Evolutionary conservation across 2,888 invertebrate species (phyloP), one percentile per base, ranked within the genome.

Genomic region (Hydropsyche betteni): DNA sequence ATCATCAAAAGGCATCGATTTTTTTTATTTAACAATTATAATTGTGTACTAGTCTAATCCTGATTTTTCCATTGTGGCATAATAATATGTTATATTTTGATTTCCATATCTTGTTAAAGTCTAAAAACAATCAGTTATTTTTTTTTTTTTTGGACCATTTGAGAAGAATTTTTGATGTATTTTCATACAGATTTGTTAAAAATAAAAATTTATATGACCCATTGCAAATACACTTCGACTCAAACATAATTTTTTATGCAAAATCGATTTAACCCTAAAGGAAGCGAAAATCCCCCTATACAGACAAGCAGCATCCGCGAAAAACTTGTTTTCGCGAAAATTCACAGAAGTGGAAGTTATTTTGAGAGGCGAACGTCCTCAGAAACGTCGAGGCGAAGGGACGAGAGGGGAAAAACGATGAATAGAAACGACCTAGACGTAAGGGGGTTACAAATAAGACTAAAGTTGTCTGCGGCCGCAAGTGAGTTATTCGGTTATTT

Each of bases 401-500:
- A 44, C 7, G 6, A 8, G 44, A 44, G 44, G 44, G 44, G 44
- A 8, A 44, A 44, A 44, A 10, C 44, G 44, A 44, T 44, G 44
- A 44, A 44, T 44, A 44, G 44, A 44, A 44, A 44, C 44, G 44
- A 44, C 44, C 44, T 44, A 44, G 55, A 55, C 55, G n/a, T 7
- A 64, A 44, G 44, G 44, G 44, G 44, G 44, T 44, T 44, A 44
- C 44, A 44, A 44, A 44, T 44, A 44, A 44, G 44, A 44, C 44
- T 44, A 44, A 36, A 64, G 64, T 64, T 64, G 34, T 64, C 38
- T 53, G 69, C 69, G 50, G 72, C 36, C 34, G 58, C 61, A 58
- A 77, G 76, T 79, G 79, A 79, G 75, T 79, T 79, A 77, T 77
- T 79, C 79, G 77, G 74, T 79, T 79, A 79, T 79, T 79, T 79